Base-by-base conservation (phyloP, 2,113 vertebrate genomes). In the Tragelaphus imberbis region DNA sequence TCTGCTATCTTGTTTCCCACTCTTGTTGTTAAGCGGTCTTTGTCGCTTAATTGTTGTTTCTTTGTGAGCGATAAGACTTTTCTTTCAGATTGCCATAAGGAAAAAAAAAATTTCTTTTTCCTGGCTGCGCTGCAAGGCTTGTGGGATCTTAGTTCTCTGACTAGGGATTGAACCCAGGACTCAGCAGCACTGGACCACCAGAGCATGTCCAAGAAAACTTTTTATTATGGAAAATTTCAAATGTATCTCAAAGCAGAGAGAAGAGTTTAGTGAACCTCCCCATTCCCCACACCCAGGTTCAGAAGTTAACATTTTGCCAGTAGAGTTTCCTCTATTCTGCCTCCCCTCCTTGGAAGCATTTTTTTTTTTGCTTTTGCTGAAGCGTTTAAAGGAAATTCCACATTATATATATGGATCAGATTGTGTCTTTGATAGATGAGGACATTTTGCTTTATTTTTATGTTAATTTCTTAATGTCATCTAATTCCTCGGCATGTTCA, bases 11-110 rank as follows among this genome's bases (percentile, higher is more conserved):
- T 93, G 27, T 92, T 88, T 79, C 58, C 51, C 40, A 84, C 16
- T 75, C 36, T 95, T 93, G 47, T 23, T 92, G 25, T 77, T 84
- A 53, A 96, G 58, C 95, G 84, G 79, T 85, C 40, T 91, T 88
- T 53, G 61, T 90, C 23, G 3, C 53, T 90, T 80, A 63, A 51
- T 84, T 61, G 40, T 58, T 94, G 36, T 79, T 97, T 95, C 77
- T 56, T 79, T 86, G 68, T 84, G 47, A 51, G 23, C 58, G 55
- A 91, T 82, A 23, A 61, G 68, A 47, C 40, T 94, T 97, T 95
- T 36, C 82, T 82, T 95, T 93, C 84, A 90, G n/a, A 90, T 81
- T 90, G 91, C 10, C 25, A 65, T 21, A 91, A 77, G 81, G 6
- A 21, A 68, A 68, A 33, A 65, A 68, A 40, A n/a, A 63, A 15